A percentile compares a stretch with the other conserved stretches of the same genome.
Evolutionary conservation across 2,888 invertebrate species (phyloP).

Genomic region (Agonopterix arenella): DNA sequence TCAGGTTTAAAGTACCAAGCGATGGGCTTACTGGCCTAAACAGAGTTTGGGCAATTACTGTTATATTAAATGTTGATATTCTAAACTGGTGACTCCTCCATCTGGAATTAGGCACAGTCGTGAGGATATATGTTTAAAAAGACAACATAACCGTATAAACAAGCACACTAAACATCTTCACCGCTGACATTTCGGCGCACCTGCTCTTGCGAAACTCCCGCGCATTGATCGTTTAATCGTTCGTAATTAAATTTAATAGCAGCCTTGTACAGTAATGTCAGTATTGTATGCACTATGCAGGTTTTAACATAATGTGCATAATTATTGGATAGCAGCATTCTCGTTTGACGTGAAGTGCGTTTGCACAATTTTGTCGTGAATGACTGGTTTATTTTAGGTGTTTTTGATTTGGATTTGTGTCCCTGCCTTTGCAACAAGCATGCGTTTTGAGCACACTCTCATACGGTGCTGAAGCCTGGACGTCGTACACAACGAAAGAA

Average conservation of each 20-base stretch:
- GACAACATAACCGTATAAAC: background rate
- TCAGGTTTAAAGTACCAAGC: no score
- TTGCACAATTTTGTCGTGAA: background rate
- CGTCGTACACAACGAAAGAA: no score
- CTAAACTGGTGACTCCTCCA: no score
- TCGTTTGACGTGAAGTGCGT: background rate
- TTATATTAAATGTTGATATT: no score
- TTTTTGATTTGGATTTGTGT: no score
- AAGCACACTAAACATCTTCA: background rate
- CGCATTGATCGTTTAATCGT: constrained; percentile 23
- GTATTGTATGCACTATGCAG: constrained; percentile 21
- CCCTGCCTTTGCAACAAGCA: no score
- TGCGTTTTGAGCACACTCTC: no score
- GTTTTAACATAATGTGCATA: constrained; percentile 1
- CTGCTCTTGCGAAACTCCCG: constrained; percentile 28
- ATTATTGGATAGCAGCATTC: background rate
- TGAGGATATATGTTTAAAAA: background rate
- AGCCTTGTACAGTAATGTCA: constrained; percentile 18
- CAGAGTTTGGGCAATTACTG: no score
- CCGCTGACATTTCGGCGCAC: constrained; percentile 26
- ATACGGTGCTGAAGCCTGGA: no score
- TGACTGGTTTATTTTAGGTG: no score
- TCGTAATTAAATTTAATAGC: constrained; percentile 39
- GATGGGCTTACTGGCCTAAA: no score
- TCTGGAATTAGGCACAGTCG: no score